These are phyloP conservation scores for Buteo buteo DNA, from an alignment of 2,113 vertebrate genomes.

Conservation along the genomic window DNA sequence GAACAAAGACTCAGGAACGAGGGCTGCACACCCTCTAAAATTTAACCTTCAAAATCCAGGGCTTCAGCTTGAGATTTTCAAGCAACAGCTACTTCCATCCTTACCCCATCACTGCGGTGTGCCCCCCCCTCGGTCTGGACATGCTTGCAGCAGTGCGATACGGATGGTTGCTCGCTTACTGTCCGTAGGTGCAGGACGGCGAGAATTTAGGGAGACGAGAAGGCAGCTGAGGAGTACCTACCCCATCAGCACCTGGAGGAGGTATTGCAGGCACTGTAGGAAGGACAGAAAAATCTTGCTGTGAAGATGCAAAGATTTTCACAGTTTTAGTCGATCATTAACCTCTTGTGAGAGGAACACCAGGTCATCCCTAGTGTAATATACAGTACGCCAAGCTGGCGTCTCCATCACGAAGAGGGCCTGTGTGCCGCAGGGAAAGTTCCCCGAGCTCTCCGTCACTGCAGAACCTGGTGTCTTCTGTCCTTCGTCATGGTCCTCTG, in stretches of 20 bases:
- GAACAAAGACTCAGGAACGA: neutral
- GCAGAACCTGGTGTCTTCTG: neutral
- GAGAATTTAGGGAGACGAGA: neutral
- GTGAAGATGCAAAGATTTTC: neutral
- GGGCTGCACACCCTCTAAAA: neutral
- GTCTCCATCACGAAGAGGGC: neutral
- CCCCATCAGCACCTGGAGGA: neutral
- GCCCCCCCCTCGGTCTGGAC: fast-evolving
- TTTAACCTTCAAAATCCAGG: neutral
- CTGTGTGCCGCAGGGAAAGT: neutral
- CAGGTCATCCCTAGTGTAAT: neutral
- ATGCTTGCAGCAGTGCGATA: neutral
- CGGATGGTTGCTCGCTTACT: neutral
- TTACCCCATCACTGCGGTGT: neutral
- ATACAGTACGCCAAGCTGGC: neutral
- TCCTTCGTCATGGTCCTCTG: neutral
- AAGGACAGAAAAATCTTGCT: neutral
- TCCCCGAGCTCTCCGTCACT: neutral
- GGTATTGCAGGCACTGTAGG: neutral
- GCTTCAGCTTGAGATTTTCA: neutral
- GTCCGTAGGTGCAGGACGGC: neutral
- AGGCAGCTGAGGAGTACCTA: neutral
- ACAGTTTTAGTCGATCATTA: neutral
- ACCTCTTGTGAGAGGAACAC: neutral
- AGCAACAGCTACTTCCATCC: neutral